These are phyloP conservation scores for Lacanobia wlatinum DNA, from an alignment of 2,888 invertebrate genomes.

Conservation along the genomic window DNA sequence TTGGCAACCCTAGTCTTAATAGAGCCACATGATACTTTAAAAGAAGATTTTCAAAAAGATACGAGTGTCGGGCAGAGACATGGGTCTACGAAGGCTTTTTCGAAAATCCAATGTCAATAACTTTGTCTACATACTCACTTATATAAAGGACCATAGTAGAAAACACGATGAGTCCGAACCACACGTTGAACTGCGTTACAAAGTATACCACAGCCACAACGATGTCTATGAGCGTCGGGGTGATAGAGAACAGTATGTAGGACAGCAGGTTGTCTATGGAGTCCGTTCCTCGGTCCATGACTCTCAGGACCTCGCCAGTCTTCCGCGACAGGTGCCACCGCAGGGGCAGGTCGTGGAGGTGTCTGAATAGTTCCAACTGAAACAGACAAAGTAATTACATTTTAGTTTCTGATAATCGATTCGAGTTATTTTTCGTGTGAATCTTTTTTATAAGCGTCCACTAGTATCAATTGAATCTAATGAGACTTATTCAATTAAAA, in stretches of 20 bases:
- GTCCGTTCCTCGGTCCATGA: conserved; percentile 99
- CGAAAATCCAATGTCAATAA: background rate
- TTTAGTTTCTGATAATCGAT: background rate
- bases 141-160: conserved; percentile 98
- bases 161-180: conserved; percentile 99
- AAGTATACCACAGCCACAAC: conserved; percentile 97
- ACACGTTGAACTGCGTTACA: conserved; percentile 96
- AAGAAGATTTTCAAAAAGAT: too few relatives aligned
- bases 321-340: conserved; percentile 98
- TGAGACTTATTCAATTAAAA: too few relatives aligned
- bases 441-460: too few relatives aligned
- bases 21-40: too few relatives aligned
- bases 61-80: too few relatives aligned
- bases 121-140: conserved; percentile 91
- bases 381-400: conserved; percentile 70
- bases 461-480: too few relatives aligned
- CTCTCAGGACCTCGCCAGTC: conserved; percentile 98
- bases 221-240: conserved; percentile 98
- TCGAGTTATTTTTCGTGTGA: too few relatives aligned
- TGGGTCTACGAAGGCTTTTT: too few relatives aligned
- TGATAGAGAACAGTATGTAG: conserved; percentile 97
- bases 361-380: conserved; percentile 95
- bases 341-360: conserved; percentile 97
- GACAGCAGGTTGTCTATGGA: conserved; percentile 98
- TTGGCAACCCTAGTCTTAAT: too few relatives aligned